These are phyloP conservation scores for Mylabris sibirica DNA, from an alignment of 2,888 invertebrate species.

Conservation along the genomic window DNA sequence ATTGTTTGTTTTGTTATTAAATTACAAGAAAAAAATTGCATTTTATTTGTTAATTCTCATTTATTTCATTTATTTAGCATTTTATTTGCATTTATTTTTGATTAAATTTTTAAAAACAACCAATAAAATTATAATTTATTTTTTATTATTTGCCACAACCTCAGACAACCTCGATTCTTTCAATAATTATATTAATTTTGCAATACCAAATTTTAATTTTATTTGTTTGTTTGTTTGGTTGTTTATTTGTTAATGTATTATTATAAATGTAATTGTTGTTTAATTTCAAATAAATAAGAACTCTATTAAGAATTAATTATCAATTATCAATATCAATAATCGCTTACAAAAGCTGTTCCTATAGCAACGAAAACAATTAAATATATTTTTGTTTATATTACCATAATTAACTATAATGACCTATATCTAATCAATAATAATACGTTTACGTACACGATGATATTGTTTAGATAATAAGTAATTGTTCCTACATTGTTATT, in stretches of 20 bases:
- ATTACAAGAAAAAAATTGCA: background rate
- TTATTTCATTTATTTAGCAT: conserved; percentile 7
- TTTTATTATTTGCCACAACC: background rate
- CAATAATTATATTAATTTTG: background rate
- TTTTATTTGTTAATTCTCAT: background rate
- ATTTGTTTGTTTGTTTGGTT: background rate
- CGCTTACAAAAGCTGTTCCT: background rate
- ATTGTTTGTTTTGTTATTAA: conserved; percentile 5
- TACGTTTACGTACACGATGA: background rate
- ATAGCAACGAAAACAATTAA: background rate
- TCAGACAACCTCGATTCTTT: background rate
- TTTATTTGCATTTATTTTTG: conserved; percentile 18
- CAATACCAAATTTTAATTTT: background rate
- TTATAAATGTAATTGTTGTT: conserved; percentile 3
- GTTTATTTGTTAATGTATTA: background rate
- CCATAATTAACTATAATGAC: background rate
- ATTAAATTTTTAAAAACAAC: background rate
- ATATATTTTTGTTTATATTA: background rate
- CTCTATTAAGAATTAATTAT: background rate
- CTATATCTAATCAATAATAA: background rate
- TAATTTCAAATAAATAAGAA: conserved; percentile 1
- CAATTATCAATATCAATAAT: background rate
- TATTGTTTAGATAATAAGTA: too few species aligned
- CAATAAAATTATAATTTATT: background rate
- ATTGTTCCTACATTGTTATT: too few species aligned